Evolutionary conservation across 2,113 vertebrate genomes (phyloP), one percentile per base, ranked within the genome.

Genomic region (Oenanthe melanoleuca): DNA sequence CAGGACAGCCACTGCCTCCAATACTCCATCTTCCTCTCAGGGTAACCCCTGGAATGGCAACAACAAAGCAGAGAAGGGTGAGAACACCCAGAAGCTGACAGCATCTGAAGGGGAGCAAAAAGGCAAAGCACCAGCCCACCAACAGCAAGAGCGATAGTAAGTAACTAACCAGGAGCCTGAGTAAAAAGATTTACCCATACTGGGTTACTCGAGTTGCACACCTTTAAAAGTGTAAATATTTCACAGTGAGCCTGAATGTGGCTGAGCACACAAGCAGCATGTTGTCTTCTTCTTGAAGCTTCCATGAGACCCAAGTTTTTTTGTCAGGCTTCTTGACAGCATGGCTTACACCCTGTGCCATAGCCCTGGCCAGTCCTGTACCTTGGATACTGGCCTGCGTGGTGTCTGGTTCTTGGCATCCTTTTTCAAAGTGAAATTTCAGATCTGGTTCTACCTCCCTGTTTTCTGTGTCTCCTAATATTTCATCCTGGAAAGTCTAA

Each of bases 381-480:
- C 0, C 0, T 38, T 49, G 56, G 25, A 37, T 74, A 29, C 29
- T 70, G 45, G 28, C 0, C 0, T 79, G 22, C 0, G 0, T 22
- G 14, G 24, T 65, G 28, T 79, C 2, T 11, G 20, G 40, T 80
- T 78, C 74, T 80, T 92, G 64, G 26, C 8, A 40, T 67, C 49
- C 37, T 52, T 79, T 86, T 71, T 45, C 57, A 64, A 81, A 79
- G 38, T 38, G 47, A 78, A 85, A 75, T 64, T 86, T 94, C 87
- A 73, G 14, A 70, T 59, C 42, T 37, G 18, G 5, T 63, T 77
- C 81, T 89, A 89, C 8, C 18, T 77, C 34, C 12, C 11, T 38
- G 9, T 78, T 80, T 93, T 74, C 69, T 90, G 7, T 49, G 20
- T 64, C 40, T 84, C 40, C 86, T 90, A 88, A 84, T 90, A 61